Percentiles rank a stretch among this genome's conserved stretches.
phyloP scores from a whole-genome alignment of 2,113 vertebrate species.

The Enhydra lutris region DNA sequence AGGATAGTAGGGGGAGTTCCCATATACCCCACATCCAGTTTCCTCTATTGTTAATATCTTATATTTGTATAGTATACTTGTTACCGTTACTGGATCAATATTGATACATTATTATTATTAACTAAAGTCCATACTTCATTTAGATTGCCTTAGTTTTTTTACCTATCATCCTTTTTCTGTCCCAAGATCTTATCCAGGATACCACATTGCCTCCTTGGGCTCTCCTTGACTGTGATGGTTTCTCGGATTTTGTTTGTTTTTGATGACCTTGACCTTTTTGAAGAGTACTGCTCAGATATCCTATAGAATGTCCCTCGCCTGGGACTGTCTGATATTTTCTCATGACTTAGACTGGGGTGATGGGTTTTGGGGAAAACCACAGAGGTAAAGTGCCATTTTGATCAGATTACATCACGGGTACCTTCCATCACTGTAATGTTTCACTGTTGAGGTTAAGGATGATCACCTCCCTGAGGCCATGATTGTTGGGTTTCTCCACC shows the following conservation, averaged over 20 bases:
- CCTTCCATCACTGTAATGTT: neutral
- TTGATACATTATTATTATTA: neutral
- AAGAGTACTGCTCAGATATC: neutral
- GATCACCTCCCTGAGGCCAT: neutral
- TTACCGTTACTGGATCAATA: neutral
- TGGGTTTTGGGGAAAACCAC: neutral
- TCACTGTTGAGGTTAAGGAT: neutral
- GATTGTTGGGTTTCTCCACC: neutral
- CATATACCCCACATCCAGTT: neutral
- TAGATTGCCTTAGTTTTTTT: neutral
- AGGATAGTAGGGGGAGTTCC: neutral
- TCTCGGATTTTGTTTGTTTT: neutral
- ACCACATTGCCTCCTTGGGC: neutral
- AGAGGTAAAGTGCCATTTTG: neutral
- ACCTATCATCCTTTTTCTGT: neutral
- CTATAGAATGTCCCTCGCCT: neutral
- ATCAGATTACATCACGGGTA: neutral
- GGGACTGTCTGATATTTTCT: neutral
- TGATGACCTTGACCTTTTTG: neutral
- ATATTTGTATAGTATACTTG: neutral
- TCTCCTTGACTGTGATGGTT: neutral
- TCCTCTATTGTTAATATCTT: neutral
- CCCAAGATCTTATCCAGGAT: no score
- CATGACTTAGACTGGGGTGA: neutral
- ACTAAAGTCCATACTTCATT: neutral